A percentile compares a stretch with the other conserved stretches of the same genome.
These are phyloP conservation scores for Diarsia rubi DNA, from an alignment of 2,888 invertebrate species.

Conservation along the genomic window DNA sequence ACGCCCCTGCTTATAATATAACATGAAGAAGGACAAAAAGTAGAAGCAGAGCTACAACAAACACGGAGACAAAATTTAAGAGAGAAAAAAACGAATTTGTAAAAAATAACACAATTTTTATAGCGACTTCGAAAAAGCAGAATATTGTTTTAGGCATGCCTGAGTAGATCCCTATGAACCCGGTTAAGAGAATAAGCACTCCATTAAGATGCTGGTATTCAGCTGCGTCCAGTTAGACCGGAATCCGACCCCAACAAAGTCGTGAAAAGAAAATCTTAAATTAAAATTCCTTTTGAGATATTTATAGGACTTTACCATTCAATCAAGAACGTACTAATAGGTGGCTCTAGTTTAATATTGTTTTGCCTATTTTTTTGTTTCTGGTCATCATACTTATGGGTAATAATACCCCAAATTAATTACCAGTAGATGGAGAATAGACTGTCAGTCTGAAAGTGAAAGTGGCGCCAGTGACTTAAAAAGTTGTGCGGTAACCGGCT, in stretches of 20 bases:
- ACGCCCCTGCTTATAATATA: neutral
- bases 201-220: neutral
- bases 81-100: neutral
- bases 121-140: neutral
- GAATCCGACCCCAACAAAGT: neutral
- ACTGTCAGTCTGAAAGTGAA: too few species aligned
- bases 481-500: too few species aligned
- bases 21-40: neutral
- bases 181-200: neutral
- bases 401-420: too few species aligned
- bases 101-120: neutral
- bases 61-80: neutral
- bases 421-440: too few species aligned
- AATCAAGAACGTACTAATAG: too few species aligned
- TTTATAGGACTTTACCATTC: too few species aligned
- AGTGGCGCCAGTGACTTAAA: too few species aligned
- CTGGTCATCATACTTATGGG: too few species aligned
- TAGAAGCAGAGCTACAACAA: neutral
- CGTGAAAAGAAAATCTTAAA: neutral
- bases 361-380: too few species aligned
- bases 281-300: too few species aligned
- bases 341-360: too few species aligned
- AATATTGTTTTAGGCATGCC: neutral
- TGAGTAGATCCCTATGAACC: neutral
- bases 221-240: neutral